Evolutionary conservation across 2,888 invertebrate species (phyloP).

Genomic region (Spilarctia lutea): DNA sequence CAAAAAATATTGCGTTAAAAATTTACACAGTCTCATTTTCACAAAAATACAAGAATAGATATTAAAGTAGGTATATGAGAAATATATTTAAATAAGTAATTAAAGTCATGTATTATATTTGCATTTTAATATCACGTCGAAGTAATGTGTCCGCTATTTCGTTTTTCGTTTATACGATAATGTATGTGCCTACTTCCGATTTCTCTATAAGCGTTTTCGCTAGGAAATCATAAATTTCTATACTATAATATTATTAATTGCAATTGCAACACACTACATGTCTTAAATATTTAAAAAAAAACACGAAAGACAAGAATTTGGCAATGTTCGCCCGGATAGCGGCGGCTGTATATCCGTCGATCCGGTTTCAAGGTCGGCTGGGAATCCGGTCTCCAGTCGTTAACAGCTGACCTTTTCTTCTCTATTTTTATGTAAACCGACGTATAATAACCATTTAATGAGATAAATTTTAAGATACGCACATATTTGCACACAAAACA

Average conservation of each 20-base stretch:
- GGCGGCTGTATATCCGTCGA: neutral
- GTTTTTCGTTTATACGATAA: constrained; percentile 12
- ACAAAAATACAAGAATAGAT: neutral
- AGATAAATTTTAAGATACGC: neutral
- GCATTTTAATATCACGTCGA: constrained; percentile 11
- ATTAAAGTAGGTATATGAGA: neutral
- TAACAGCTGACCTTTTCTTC: neutral
- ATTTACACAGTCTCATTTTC: no score
- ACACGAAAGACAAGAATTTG: neutral
- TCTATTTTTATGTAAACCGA: neutral
- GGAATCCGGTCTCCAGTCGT: neutral
- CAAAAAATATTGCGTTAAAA: neutral
- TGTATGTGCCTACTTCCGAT: constrained; percentile 17
- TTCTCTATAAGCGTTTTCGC: constrained; percentile 2
- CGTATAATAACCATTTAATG: neutral
- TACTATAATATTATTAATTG: neutral
- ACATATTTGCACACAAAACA: neutral
- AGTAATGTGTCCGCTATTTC: constrained; percentile 27
- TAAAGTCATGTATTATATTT: neutral
- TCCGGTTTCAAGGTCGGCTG: neutral
- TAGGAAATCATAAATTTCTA: neutral
- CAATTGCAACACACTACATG: neutral
- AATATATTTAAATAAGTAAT: neutral
- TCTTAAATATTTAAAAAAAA: neutral
- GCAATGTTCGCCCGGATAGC: neutral